These are phyloP conservation scores for Drusus annulatus DNA, from an alignment of 1,140 invertebrate species.

Conservation along the genomic window DNA sequence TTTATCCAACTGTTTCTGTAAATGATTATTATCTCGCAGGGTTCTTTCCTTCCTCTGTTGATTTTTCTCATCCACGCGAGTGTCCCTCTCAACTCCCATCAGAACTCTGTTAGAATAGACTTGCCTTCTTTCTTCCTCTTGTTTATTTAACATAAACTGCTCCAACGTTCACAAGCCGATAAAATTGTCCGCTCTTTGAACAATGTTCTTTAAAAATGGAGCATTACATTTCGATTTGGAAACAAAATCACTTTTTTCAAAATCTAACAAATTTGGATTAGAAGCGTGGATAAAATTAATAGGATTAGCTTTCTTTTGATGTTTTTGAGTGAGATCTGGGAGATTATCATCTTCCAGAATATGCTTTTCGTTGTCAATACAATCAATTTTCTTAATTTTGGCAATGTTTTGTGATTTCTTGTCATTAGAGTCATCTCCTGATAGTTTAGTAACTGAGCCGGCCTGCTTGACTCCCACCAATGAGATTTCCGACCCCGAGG, in stretches of 20 bases:
- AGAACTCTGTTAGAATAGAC: conserved; percentile 72
- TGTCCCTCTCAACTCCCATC: conserved; percentile 66
- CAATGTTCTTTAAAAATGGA: conserved; percentile 59
- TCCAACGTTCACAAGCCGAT: conserved; percentile 75
- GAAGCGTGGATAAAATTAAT: conserved; percentile 77
- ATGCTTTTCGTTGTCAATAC: conserved; percentile 37
- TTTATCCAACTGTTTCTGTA: conserved; percentile 64
- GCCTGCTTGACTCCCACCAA: neutral
- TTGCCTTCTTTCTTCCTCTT: conserved; percentile 78
- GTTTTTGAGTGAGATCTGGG: conserved; percentile 57
- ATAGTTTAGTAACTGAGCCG: neutral
- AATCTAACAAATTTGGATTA: conserved; percentile 77
- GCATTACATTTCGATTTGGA: conserved; percentile 61
- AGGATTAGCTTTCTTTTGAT: conserved; percentile 66
- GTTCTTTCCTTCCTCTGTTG: conserved; percentile 41
- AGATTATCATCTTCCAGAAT: conserved; percentile 53
- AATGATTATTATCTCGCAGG: conserved; percentile 54
- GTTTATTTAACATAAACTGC: conserved; percentile 82
- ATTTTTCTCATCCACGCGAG: conserved; percentile 48
- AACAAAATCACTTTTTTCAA: conserved; percentile 68
- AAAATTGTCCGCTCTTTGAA: conserved; percentile 61
- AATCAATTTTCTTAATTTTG: conserved; percentile 56
- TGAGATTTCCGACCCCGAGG: conserved; percentile 35
- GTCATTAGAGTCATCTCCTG: conserved; percentile 26
- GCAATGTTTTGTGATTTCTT: conserved; percentile 50